phyloP scores from a whole-genome alignment of 2,113 vertebrate species.

The Scomber scombrus region DNA sequence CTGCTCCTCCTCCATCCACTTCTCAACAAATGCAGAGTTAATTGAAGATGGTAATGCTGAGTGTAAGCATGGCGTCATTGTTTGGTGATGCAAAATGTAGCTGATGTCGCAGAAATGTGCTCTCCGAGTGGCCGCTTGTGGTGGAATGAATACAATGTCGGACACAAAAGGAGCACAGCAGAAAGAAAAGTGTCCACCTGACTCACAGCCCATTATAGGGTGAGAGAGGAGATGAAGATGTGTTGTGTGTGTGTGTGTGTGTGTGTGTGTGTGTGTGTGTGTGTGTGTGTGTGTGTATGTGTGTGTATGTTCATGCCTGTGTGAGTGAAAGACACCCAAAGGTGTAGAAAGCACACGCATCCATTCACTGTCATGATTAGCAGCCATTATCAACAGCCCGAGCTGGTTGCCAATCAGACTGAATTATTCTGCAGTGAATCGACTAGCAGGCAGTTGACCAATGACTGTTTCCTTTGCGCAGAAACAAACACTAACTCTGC shows the following conservation, averaged over 20 bases:
- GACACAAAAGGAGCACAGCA: slow-evolving; percentile 75
- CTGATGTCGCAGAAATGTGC: slow-evolving; percentile 66
- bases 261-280: slow-evolving; percentile 16
- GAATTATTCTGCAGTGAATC: slow-evolving; percentile 75
- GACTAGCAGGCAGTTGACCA: slow-evolving; percentile 67
- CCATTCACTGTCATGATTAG: slow-evolving; percentile 73
- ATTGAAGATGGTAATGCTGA: slow-evolving; percentile 39
- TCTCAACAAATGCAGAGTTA: slow-evolving; percentile 24
- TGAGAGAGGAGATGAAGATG: slow-evolving; percentile 64
- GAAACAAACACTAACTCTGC: slow-evolving; percentile 62
- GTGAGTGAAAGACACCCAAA: slow-evolving; percentile 50
- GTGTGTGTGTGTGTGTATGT: slow-evolving; percentile 12
- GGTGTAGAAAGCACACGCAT: slow-evolving; percentile 65
- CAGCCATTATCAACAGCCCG: slow-evolving; percentile 66
- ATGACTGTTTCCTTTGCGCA: slow-evolving; percentile 59
- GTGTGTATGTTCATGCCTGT: slow-evolving; percentile 2
- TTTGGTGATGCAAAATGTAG: slow-evolving; percentile 62
- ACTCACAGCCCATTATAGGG: slow-evolving; percentile 76
- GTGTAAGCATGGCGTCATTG: slow-evolving; percentile 40
- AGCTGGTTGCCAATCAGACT: slow-evolving; percentile 68
- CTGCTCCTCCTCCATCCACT: slow-evolving; percentile 1
- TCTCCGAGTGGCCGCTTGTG: slow-evolving; percentile 39
- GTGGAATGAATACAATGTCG: slow-evolving; percentile 70
- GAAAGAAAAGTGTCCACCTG: slow-evolving; percentile 80
- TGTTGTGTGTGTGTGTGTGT: slow-evolving; percentile 40